These are phyloP conservation scores for Brachirus orientalis DNA, from an alignment of 2,113 vertebrate genomes.

Conservation along the genomic window DNA sequence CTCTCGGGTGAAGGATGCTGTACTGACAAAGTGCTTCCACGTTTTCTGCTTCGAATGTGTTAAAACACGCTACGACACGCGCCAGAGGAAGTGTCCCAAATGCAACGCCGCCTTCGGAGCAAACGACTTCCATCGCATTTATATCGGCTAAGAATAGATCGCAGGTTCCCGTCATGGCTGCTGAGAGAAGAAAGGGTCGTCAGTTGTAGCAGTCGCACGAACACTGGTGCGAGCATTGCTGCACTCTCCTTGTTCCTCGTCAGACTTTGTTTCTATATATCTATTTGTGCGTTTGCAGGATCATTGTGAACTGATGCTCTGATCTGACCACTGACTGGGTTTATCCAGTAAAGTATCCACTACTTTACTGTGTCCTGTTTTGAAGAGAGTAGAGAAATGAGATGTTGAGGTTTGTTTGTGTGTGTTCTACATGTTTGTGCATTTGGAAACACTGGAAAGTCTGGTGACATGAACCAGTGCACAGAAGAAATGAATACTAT, in stretches of 20 bases:
- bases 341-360: not conserved
- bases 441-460: not conserved
- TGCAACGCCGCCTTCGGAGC: conserved; percentile 97
- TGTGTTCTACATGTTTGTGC: conserved; percentile 1
- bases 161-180: not conserved
- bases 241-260: conserved; percentile 6
- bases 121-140: conserved; percentile 97
- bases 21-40: conserved; percentile 97
- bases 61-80: conserved; percentile 94
- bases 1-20: conserved; percentile 94
- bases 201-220: not conserved
- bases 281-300: conserved; percentile 1
- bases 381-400: conserved; percentile 6
- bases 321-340: conserved; percentile 12
- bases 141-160: conserved; percentile 85
- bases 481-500: conserved; percentile 10
- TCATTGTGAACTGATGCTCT: conserved; percentile 10
- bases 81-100: conserved; percentile 97
- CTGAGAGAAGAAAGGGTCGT: not conserved
- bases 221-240: conserved; percentile 22
- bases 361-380: conserved; percentile 10
- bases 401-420: not conserved
- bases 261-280: not conserved
- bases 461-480: not conserved
- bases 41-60: conserved; percentile 98